Percentiles rank a stretch among this genome's conserved stretches.
phyloP scores from a whole-genome alignment of 2,113 vertebrate genomes.

The Acanthochromis polyacanthus region DNA sequence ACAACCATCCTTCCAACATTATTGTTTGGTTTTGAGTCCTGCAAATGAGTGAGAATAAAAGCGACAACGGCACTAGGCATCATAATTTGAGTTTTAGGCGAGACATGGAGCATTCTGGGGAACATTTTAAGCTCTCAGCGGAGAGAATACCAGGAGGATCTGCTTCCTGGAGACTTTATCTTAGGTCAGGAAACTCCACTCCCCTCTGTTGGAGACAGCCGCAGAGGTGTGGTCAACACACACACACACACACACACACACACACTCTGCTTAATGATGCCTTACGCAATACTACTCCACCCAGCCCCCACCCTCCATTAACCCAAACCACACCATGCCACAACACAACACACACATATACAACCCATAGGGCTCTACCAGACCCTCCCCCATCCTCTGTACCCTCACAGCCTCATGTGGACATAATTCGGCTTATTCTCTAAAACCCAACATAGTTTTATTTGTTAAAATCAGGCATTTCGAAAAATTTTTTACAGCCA shows the following conservation, averaged over 20 bases:
- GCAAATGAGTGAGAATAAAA: background rate
- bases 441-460: background rate
- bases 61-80: background rate
- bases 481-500: no score
- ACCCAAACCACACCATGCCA: slow-evolving; percentile 63
- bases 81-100: background rate
- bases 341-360: slow-evolving; percentile 18
- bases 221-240: slow-evolving; percentile 65
- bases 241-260: slow-evolving; percentile 32
- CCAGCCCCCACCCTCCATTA: slow-evolving; percentile 69
- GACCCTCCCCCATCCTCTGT: slow-evolving; percentile 31
- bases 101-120: background rate
- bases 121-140: slow-evolving; percentile 15
- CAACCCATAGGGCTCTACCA: slow-evolving; percentile 10
- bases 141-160: slow-evolving; percentile 41
- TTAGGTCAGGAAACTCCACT: slow-evolving; percentile 71
- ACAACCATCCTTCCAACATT: no score
- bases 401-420: slow-evolving; percentile 19
- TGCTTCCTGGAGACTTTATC: slow-evolving; percentile 73
- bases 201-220: slow-evolving; percentile 46
- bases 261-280: slow-evolving; percentile 61
- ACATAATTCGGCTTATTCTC: slow-evolving; percentile 1
- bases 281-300: slow-evolving; percentile 69
- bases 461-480: background rate
- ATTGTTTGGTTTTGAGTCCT: background rate